Percentiles rank a stretch among this genome's conserved stretches.
Evolutionary conservation across 2,113 vertebrate species (phyloP).

Genomic region (Merops nubicus): DNA sequence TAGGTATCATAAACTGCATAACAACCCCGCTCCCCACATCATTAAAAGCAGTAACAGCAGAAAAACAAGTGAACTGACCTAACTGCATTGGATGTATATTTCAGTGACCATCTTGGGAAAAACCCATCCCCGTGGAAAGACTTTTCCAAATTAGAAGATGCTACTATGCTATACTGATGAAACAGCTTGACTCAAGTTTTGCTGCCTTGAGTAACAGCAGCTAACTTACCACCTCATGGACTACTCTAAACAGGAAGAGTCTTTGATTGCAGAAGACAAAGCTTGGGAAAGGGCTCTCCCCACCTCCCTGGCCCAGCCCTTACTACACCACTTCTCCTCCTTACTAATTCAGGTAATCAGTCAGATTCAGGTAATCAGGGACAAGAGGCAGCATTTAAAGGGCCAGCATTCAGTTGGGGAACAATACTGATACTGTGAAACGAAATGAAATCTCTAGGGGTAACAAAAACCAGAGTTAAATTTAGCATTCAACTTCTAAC

Average conservation of each 20-base stretch:
- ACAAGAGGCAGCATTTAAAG: neutral
- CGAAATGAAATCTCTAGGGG: neutral
- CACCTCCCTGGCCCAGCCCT: neutral
- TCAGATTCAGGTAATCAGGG: neutral
- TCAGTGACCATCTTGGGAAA: neutral
- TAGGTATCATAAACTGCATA: neutral
- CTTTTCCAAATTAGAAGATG: neutral
- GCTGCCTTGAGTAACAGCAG: neutral
- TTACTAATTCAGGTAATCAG: neutral
- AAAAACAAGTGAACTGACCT: neutral
- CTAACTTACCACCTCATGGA: neutral
- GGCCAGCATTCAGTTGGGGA: neutral
- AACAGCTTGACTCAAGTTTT: neutral
- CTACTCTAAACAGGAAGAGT: neutral
- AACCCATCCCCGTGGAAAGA: neutral
- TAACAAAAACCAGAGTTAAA: neutral
- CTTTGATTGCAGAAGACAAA: neutral
- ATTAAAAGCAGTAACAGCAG: neutral
- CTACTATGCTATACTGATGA: neutral
- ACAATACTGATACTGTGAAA: neutral
- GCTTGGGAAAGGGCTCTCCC: neutral
- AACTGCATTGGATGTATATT: neutral
- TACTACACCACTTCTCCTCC: neutral
- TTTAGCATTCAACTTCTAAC: neutral
- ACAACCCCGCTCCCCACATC: neutral